Percentiles rank a stretch among this genome's conserved stretches.
Evolutionary conservation across 2,797 vertebrate species (phyloP).

Genomic region (Rhinophrynus dorsalis): DNA sequence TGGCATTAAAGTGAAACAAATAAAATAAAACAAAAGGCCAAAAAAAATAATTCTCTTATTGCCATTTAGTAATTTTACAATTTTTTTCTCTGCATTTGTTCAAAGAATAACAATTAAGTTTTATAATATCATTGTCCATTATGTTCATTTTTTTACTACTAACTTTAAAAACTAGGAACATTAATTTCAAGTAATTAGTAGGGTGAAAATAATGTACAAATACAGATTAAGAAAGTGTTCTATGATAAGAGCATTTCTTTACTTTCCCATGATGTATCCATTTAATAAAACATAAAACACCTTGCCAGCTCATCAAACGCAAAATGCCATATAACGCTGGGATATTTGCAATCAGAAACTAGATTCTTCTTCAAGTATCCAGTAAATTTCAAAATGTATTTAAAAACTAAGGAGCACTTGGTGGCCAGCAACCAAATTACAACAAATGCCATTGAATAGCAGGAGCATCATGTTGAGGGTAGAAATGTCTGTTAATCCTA

Average conservation of each 20-base stretch:
- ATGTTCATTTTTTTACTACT: background rate
- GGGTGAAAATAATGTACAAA: slow-evolving; percentile 34
- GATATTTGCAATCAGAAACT: slow-evolving; percentile 55
- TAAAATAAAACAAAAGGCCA: slow-evolving; percentile 9
- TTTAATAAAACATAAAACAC: slow-evolving; percentile 23
- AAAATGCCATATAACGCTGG: slow-evolving; percentile 36
- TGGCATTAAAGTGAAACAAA: background rate
- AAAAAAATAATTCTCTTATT: slow-evolving; percentile 28
- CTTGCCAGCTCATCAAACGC: slow-evolving; percentile 24
- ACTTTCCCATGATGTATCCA: slow-evolving; percentile 3
- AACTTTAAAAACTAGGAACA: slow-evolving; percentile 23
- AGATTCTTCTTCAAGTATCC: slow-evolving; percentile 68
- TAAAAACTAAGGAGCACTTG: slow-evolving; percentile 72
- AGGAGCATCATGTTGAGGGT: slow-evolving; percentile 55
- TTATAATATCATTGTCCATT: background rate
- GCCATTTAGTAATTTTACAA: slow-evolving; percentile 26
- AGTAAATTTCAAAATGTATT: slow-evolving; percentile 59
- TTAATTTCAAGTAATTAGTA: slow-evolving; percentile 38
- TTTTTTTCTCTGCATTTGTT: slow-evolving; percentile 4
- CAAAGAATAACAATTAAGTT: background rate
- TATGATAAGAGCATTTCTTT: background rate
- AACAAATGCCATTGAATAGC: slow-evolving; percentile 58
- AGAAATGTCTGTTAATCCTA: slow-evolving; percentile 56
- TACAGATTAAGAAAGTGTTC: slow-evolving; percentile 14
- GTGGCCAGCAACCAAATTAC: slow-evolving; percentile 63